These are phyloP conservation scores for Leptinotarsa undecemlineata DNA, from an alignment of 1,140 invertebrate genomes.

Conservation along the genomic window DNA sequence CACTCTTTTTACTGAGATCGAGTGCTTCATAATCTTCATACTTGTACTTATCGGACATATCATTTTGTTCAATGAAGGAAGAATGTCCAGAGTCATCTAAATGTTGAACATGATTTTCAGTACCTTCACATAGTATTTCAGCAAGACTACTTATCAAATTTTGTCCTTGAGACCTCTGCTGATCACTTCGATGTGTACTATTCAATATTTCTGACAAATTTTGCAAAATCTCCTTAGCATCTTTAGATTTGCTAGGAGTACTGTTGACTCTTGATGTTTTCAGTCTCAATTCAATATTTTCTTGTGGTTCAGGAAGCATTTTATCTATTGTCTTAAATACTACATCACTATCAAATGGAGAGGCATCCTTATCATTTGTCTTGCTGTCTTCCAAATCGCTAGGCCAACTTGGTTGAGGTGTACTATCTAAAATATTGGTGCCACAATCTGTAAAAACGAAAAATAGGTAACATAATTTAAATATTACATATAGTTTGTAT, in stretches of 20 bases:
- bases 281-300: background rate
- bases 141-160: slow-evolving; percentile 31
- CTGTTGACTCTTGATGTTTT: slow-evolving; percentile 3
- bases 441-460: slow-evolving; percentile 1
- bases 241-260: slow-evolving; percentile 14
- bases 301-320: slow-evolving; percentile 18
- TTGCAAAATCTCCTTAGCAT: slow-evolving; percentile 28
- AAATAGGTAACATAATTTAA: background rate
- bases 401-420: slow-evolving; percentile 23
- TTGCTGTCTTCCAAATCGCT: slow-evolving; percentile 21
- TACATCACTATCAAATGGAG: slow-evolving; percentile 7
- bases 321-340: slow-evolving; percentile 35
- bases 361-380: slow-evolving; percentile 8
- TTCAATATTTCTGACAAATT: slow-evolving; percentile 35
- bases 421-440: slow-evolving; percentile 20
- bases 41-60: slow-evolving; percentile 18
- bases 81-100: slow-evolving; percentile 37
- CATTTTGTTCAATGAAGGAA: slow-evolving; percentile 26
- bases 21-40: slow-evolving; percentile 15
- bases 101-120: slow-evolving; percentile 2
- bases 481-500: background rate
- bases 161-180: slow-evolving; percentile 33
- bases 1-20: slow-evolving; percentile 21
- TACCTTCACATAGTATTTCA: slow-evolving; percentile 24
- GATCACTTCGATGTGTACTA: slow-evolving; percentile 22